Evolutionary conservation across 30 jellyfish, hydroid and myxozoan genomes (phyloP), one percentile per base, ranked within the genome.

Genomic region (Hydra vulgaris): DNA sequence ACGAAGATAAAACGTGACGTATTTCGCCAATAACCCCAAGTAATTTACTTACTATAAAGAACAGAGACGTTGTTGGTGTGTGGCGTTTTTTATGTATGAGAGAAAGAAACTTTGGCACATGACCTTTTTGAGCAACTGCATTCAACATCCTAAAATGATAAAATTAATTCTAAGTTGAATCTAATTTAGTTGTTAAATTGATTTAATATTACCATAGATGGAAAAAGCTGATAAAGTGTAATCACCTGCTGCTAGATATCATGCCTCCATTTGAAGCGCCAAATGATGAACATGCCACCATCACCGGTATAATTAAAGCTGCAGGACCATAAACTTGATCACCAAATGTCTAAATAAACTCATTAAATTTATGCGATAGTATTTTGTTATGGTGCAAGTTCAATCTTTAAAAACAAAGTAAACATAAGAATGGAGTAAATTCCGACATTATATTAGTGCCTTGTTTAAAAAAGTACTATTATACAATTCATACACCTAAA

Each of bases 281-380:
- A 68, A 68, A 68, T 8, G 75, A n/a, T 23, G 75, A 68, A 68
- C 75, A 68, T n/a, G 75, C 75, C 75, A 68, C 75, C 25, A 68
- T 3, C 75, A 68, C 75, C 8, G 75, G 75, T 3, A 68, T 68
- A 1, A 68, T 68, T 16, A 7, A 68, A 20, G 75, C 75, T 23
- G 16, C 27, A 5, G 27, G 26, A 68, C 75, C 75, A 15, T 68
- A 68, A n/a, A 68, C 75, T 23, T 15, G 25, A 3, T 68, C 27
- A 4, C 75, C 75, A 68, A 68, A 68, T 23, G 75, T 68, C 75
- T 68, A 15, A 68, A 68, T 3, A 68, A n/a, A 3, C 71, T n/a
- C n/a, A n/a, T n/a, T n/a, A n/a, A n/a, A n/a, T n/a, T n/a, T n/a
- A n/a, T n/a, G n/a, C n/a, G n/a, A n/a, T n/a, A n/a, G n/a, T n/a